Conservation (phyloP, 2,888 invertebrate species). For the Lasioglossum leucozonium region DNA sequence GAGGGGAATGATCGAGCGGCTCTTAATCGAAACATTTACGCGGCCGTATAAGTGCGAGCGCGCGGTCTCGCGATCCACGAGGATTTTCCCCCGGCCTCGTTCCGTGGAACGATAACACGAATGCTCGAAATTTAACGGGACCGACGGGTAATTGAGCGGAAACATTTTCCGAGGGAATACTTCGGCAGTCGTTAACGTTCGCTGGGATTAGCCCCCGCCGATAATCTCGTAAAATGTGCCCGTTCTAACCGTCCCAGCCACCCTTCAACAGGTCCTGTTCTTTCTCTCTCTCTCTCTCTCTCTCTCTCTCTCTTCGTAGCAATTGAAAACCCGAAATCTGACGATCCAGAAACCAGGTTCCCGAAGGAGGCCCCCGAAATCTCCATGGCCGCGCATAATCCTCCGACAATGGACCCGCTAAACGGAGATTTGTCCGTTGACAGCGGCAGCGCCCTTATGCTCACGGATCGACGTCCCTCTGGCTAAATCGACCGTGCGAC, state of each 20-base stretch:
- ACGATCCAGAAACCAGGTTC: conserved; percentile 50
- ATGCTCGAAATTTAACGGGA: conserved; percentile 28
- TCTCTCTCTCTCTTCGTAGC: background rate
- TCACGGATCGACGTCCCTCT: conserved; percentile 61
- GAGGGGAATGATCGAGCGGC: conserved; percentile 9
- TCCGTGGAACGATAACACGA: background rate
- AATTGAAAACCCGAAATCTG: conserved; percentile 71
- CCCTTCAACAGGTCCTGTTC: conserved; percentile 67
- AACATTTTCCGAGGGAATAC: conserved; percentile 52
- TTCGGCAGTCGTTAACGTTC: conserved; percentile 52
- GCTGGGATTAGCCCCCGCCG: conserved; percentile 60
- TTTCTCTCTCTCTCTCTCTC: background rate
- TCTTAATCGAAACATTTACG: conserved; percentile 4
- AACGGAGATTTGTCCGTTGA: conserved; percentile 75
- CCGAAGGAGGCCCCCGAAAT: conserved; percentile 56
- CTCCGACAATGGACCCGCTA: conserved; percentile 74
- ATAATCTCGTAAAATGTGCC: conserved; percentile 68
- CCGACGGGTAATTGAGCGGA: conserved; percentile 45
- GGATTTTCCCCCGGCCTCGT: background rate
- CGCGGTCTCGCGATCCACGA: background rate
- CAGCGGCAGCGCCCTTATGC: conserved; percentile 62
- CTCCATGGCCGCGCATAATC: conserved; percentile 74
- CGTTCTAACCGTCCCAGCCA: conserved; percentile 51
- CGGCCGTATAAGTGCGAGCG: conserved; percentile 1
- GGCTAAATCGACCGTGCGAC: conserved; percentile 62